phyloP scores from a whole-genome alignment of 53 echinoderm and acorn worm genomes.

The Hippasteria phrygiana region DNA sequence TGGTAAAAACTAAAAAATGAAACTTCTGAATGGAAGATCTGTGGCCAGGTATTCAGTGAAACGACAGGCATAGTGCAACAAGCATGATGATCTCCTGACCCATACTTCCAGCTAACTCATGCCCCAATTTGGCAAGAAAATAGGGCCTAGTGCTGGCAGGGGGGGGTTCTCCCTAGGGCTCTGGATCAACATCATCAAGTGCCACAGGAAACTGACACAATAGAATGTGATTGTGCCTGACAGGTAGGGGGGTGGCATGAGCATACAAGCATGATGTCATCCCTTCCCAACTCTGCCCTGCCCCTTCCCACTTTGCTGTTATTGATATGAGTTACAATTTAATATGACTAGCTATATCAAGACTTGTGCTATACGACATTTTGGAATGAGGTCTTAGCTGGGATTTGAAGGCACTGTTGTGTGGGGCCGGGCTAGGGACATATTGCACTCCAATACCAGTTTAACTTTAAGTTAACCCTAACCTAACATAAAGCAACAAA shows the following conservation, averaged over 20 bases:
- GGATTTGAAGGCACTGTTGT: neutral
- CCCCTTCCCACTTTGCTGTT: neutral
- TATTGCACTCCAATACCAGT: too few species aligned
- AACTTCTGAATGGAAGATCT: too few species aligned
- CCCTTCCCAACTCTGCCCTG: neutral
- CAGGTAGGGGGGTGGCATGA: neutral
- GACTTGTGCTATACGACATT: neutral
- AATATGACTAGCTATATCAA: too few species aligned
- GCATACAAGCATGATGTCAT: constrained; percentile 40
- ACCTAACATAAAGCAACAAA: too few species aligned
- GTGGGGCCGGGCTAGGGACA: neutral
- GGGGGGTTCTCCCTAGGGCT: constrained; percentile 9
- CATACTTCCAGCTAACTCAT: constrained; percentile 3
- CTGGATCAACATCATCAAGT: constrained; percentile 26
- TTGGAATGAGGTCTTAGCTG: neutral
- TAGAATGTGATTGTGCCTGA: constrained; percentile 55
- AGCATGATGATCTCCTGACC: constrained; percentile 16
- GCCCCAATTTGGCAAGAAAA: constrained; percentile 58
- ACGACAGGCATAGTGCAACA: neutral
- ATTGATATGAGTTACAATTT: too few species aligned
- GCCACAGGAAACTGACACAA: constrained; percentile 62
- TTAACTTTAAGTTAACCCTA: too few species aligned
- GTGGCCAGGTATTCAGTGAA: too few species aligned
- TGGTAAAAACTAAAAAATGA: too few species aligned
- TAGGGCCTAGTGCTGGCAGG: neutral